Percentiles rank a stretch among this genome's conserved stretches.
phyloP scores from a whole-genome alignment of 2,888 invertebrate genomes.

The Eueremaeus valkanovi region DNA sequence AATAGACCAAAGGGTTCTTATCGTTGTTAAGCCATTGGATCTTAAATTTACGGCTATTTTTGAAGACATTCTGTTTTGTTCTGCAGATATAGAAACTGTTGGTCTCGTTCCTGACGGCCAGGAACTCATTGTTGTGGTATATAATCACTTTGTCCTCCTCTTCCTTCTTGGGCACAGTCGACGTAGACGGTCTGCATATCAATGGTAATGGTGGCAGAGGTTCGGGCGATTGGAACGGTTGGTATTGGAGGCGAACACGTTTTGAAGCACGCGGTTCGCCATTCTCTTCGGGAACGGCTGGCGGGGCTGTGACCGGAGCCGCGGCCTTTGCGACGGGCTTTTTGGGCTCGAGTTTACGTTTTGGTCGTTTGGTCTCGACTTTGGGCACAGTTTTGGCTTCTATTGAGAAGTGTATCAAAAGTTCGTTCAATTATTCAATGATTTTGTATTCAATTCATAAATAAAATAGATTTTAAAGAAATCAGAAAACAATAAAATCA shows the following conservation, averaged over 20 bases:
- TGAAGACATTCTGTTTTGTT: conserved; percentile 83
- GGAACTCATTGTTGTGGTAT: conserved; percentile 82
- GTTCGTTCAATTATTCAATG: neutral
- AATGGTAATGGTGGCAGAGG: conserved; percentile 56
- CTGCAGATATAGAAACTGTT: conserved; percentile 70
- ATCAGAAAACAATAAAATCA: neutral
- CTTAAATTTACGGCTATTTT: conserved; percentile 74
- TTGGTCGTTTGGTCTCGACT: conserved; percentile 14
- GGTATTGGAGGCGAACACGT: conserved; percentile 63
- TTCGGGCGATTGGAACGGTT: conserved; percentile 72
- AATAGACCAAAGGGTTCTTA: conserved; percentile 61
- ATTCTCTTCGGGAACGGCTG: neutral
- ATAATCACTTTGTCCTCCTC: conserved; percentile 74
- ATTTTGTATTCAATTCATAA: neutral
- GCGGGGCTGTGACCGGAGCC: too few species aligned
- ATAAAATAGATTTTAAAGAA: neutral
- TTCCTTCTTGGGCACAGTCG: conserved; percentile 20
- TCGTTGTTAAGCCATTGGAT: conserved; percentile 71
- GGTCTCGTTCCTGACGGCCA: conserved; percentile 84
- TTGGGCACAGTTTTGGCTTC: conserved; percentile 19
- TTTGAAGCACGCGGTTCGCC: conserved; percentile 51
- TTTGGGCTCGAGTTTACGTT: conserved; percentile 17
- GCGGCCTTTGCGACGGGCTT: neutral
- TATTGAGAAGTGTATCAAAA: neutral
- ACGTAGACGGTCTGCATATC: conserved; percentile 41